Conservation (phyloP, 2,113 vertebrate species). For the Ranitomeya imitator region DNA sequence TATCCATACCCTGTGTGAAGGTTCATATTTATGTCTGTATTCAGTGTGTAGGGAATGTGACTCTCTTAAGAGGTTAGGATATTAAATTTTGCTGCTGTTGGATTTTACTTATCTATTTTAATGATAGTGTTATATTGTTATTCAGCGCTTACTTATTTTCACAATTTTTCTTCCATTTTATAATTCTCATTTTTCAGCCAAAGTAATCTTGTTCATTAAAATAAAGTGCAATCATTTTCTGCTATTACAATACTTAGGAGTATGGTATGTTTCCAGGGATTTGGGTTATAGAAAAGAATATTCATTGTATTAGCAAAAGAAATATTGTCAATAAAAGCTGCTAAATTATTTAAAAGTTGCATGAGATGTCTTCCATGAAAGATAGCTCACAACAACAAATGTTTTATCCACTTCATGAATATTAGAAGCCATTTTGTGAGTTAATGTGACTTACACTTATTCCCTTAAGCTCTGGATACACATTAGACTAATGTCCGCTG, state of each 20-base stretch:
- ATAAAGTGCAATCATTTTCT: not conserved
- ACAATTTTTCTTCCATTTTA: not conserved
- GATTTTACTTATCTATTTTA: not conserved
- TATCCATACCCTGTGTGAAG: not conserved
- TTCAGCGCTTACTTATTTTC: not conserved
- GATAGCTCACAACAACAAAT: not conserved
- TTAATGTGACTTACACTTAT: not conserved
- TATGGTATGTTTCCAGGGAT: not conserved
- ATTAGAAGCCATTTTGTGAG: not conserved
- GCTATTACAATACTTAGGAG: not conserved
- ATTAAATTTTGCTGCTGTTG: not conserved
- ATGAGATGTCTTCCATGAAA: not conserved
- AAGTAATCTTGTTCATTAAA: not conserved
- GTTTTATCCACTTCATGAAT: not conserved
- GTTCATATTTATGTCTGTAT: not conserved
- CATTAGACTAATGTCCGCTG: no score
- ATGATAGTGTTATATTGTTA: not conserved
- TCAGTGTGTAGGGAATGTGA: not conserved
- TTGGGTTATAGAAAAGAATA: not conserved
- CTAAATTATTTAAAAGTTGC: not conserved
- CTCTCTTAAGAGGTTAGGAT: not conserved
- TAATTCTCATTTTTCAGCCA: not conserved
- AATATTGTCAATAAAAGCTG: not conserved
- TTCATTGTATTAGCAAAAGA: not conserved
- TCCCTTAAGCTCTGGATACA: no score